A percentile compares a stretch with the other conserved stretches of the same genome.
Evolutionary conservation across 2,797 vertebrate genomes (phyloP).

Genomic region (Anguilla anguilla): DNA sequence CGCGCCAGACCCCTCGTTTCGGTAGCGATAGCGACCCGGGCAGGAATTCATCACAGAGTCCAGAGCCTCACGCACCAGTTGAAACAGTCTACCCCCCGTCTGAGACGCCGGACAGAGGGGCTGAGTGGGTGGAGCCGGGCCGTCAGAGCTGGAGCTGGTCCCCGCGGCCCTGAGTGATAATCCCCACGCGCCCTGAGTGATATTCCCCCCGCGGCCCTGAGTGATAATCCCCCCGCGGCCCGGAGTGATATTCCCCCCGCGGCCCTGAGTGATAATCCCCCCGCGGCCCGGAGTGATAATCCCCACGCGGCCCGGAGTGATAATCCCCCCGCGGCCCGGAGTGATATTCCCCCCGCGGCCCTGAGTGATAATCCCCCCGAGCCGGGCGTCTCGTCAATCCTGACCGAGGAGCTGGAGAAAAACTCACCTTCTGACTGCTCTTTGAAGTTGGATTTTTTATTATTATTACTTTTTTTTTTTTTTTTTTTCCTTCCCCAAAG

Average conservation of each 20-base stretch:
- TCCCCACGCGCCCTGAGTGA: constrained; percentile 29
- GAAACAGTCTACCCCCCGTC: not conserved
- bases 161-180: constrained; percentile 26
- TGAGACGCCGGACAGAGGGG: not conserved
- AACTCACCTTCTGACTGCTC: constrained; percentile 28
- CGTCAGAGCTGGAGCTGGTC: constrained; percentile 17
- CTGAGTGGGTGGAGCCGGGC: constrained; percentile 39
- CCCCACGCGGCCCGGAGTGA: too few species aligned
- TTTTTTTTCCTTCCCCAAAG: constrained; percentile 27
- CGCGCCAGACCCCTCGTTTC: not conserved
- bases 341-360: too few species aligned
- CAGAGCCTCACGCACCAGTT: not conserved
- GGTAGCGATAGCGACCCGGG: not conserved
- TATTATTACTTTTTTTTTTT: constrained; percentile 21
- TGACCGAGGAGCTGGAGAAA: constrained; percentile 30
- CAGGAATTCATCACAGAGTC: not conserved
- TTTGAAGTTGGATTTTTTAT: constrained; percentile 43
- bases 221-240: too few species aligned
- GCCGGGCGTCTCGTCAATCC: not conserved
- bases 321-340: too few species aligned
- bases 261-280: too few species aligned
- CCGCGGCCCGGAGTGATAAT: too few species aligned
- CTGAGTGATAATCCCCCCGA: too few species aligned
- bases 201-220: too few species aligned
- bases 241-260: too few species aligned